phyloP scores from a whole-genome alignment of 2,113 vertebrate species.

The Ursus arctos region DNA sequence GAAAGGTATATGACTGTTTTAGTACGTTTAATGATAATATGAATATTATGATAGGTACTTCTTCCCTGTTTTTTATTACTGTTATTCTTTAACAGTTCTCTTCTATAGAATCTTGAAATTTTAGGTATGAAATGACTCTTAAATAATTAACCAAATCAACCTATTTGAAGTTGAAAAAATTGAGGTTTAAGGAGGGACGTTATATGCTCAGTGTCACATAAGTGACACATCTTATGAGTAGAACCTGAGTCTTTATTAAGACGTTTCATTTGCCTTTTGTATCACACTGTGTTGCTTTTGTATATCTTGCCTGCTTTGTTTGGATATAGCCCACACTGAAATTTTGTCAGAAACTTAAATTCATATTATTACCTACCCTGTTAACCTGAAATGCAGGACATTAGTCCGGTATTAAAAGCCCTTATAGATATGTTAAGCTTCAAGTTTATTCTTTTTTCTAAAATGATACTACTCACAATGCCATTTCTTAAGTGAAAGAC shows the following conservation, averaged over 20 bases:
- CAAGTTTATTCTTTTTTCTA: conserved; percentile 5
- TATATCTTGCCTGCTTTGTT: neutral
- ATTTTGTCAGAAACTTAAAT: conserved; percentile 46
- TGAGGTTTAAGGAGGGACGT: neutral
- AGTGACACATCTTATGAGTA: neutral
- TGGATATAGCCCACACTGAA: neutral
- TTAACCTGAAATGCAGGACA: neutral
- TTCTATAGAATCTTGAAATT: conserved; percentile 38
- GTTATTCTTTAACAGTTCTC: neutral
- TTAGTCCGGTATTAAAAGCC: neutral
- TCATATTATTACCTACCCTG: neutral
- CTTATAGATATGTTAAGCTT: conserved; percentile 19
- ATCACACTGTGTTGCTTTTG: neutral
- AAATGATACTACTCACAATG: neutral
- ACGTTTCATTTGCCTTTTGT: neutral
- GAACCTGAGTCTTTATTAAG: neutral
- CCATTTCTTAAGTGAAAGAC: neutral
- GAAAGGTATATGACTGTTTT: conserved; percentile 1
- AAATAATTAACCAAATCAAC: conserved; percentile 25
- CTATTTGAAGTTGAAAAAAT: conserved; percentile 43
- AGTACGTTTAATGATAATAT: conserved; percentile 9
- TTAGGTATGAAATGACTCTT: neutral
- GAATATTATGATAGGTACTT: neutral
- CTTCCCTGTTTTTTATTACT: neutral
- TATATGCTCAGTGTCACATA: neutral